phyloP scores from a whole-genome alignment of 2,797 vertebrate species.

The Anisognathus igniventris region DNA sequence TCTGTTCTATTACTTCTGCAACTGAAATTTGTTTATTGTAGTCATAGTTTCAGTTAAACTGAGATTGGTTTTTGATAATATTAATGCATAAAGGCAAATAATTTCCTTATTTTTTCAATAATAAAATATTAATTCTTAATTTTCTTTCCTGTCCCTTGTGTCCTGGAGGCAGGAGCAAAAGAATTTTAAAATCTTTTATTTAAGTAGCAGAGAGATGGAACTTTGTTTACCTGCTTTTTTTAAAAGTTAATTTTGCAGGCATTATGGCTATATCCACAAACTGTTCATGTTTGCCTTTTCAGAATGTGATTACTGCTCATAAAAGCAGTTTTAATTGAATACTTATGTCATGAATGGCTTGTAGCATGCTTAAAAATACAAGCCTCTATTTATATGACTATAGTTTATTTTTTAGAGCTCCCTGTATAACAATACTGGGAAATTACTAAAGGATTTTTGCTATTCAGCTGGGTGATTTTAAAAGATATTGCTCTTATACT shows the following conservation, averaged over 20 bases:
- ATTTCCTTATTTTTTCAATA: neutral
- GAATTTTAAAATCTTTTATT: conserved; percentile 44
- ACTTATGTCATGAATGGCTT: conserved; percentile 67
- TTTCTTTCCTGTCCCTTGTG: conserved; percentile 5
- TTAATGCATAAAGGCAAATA: neutral
- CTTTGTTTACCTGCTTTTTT: conserved; percentile 53
- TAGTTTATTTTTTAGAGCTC: conserved; percentile 69
- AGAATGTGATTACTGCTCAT: conserved; percentile 75
- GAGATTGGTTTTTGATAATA: neutral
- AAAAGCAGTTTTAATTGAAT: conserved; percentile 75
- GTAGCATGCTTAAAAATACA: conserved; percentile 56
- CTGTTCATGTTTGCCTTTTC: conserved; percentile 41
- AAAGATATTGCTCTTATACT: conserved; percentile 61
- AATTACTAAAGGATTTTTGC: conserved; percentile 68
- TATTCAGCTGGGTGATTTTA: conserved; percentile 67
- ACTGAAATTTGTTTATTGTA: neutral
- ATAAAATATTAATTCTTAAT: conserved; percentile 17
- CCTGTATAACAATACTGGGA: conserved; percentile 68
- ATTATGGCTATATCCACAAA: conserved; percentile 52
- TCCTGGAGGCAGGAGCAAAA: conserved; percentile 40
- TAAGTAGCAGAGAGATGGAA: conserved; percentile 34
- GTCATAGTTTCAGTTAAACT: neutral
- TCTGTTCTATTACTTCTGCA: neutral
- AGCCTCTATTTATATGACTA: conserved; percentile 65
- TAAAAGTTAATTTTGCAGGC: conserved; percentile 47